Conservation (phyloP, 2,113 vertebrate species). For the Pimephales promelas region DNA sequence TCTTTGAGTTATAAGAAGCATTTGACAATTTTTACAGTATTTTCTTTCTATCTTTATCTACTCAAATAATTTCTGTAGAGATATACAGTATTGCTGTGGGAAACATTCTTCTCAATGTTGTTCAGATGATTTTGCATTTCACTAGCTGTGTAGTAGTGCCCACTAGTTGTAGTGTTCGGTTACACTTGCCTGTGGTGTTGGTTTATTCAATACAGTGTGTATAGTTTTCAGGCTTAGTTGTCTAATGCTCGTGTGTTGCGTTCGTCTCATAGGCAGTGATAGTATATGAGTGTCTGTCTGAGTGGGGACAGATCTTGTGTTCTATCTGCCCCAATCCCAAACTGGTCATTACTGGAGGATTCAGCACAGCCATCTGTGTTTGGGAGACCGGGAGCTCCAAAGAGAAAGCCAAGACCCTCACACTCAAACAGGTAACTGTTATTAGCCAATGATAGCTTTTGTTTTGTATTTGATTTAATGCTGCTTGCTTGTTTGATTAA, state of each 20-base stretch:
- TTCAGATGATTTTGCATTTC: background rate
- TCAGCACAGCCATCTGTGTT: slow-evolving; percentile 93
- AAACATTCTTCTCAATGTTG: background rate
- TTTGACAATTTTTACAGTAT: background rate
- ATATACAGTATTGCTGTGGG: background rate
- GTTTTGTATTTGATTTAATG: background rate
- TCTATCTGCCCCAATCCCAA: slow-evolving; percentile 95
- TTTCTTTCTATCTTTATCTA: background rate
- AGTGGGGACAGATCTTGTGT: slow-evolving; percentile 96
- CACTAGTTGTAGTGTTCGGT: background rate
- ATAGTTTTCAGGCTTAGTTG: background rate
- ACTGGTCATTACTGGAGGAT: slow-evolving; percentile 90
- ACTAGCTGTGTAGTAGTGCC: background rate
- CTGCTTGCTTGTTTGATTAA: background rate
- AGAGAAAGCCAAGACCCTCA: slow-evolving; percentile 89
- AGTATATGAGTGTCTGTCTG: slow-evolving; percentile 95
- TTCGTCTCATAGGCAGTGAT: slow-evolving; percentile 80
- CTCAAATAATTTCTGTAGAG: background rate
- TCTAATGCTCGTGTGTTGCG: background rate
- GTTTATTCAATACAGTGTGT: background rate
- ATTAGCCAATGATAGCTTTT: background rate
- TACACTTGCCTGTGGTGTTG: background rate
- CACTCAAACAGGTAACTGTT: slow-evolving; percentile 90
- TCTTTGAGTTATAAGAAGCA: too few species aligned
- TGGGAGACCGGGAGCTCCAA: slow-evolving; percentile 95